Evolutionary conservation across 2,113 vertebrate genomes (phyloP).

Genomic region (Pan troglodytes): NHGRI_mPanTro3-v2.1_pri NC_072403.2:104263501-104264000

Average conservation of each 20-base stretch:
- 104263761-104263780: slow-evolving; percentile 51
- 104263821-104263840: neutral
- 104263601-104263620: slow-evolving; percentile 59
- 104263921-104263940: neutral
- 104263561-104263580: slow-evolving; percentile 37
- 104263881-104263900: neutral
- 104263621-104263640: slow-evolving; percentile 63
- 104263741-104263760: slow-evolving; percentile 4
- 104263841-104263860: neutral
- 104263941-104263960: neutral
- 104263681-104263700: slow-evolving; percentile 47
- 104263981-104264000: neutral
- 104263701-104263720: slow-evolving; percentile 56
- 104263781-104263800: slow-evolving; percentile 6
- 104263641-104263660: slow-evolving; percentile 64
- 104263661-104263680: slow-evolving; percentile 62
- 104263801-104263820: slow-evolving; percentile 28
- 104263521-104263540: slow-evolving; percentile 69
- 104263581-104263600: slow-evolving; percentile 65
- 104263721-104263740: slow-evolving; percentile 61
- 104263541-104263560: slow-evolving; percentile 55
- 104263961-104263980: slow-evolving; percentile 15
- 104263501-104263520: slow-evolving; percentile 48
- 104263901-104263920: slow-evolving; percentile 1
- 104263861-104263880: neutral